Evolutionary conservation across 2,797 vertebrate species (phyloP), one percentile per base, ranked within the genome.

Genomic region (Alosa sapidissima): DNA sequence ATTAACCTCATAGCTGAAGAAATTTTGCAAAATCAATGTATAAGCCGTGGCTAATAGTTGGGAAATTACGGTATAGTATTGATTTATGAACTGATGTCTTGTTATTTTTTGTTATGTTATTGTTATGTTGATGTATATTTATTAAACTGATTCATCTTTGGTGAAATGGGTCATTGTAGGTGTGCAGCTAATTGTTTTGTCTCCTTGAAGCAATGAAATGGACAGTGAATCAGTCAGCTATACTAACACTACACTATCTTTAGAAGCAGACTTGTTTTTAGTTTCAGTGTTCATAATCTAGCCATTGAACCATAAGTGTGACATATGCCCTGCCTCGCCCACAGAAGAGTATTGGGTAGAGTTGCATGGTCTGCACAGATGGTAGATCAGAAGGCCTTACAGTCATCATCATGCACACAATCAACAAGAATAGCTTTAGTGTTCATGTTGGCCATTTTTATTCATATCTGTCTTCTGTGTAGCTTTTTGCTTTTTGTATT

Each of bases 341-440:
- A 72, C 60, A 83, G 60, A 68, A 51, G 47, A 72, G 28, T 6
- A 24, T 48, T 41, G 52, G 24, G 24, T 62, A 48, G 19, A 16
- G 82, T 83, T n/a, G 54, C 36, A 48, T 11, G 41, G 82, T 65
- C 14, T n/a, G 36, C 41, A 78, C 72, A 78, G 72, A 78, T 78
- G 72, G 72, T 21, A 19, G 33, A 75, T 75, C 68, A 75, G 19
- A 75, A 78, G 72, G 72, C 16, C 36, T 62, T 62, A 9, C 58
- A 24, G n/a, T 7, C 8, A 62, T 24, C 7, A 1, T 5, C 9
- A n/a, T 62, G 9, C 7, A 24, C 58, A 62, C 2, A 24, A 2
- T 9, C 8, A 62, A 24, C 58, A 62, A 24, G 58, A 62, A 62
- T 24, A 62, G 58, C 4, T 62, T 19, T 55, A 55, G 52, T 62